phyloP scores from a whole-genome alignment of 2,113 vertebrate species.

The Phalacrocorax pelagicus region DNA sequence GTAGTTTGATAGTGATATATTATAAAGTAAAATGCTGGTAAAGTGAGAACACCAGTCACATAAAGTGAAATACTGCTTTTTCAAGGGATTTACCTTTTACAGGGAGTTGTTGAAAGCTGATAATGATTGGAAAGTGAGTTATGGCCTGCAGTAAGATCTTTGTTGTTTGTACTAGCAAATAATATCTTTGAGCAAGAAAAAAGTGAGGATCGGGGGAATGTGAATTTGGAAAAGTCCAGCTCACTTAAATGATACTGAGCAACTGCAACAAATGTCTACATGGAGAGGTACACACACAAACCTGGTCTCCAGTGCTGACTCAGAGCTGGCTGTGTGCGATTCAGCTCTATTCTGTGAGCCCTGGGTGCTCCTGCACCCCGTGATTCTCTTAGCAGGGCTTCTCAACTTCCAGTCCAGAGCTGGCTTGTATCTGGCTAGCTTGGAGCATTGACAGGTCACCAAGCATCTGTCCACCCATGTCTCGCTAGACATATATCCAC shows the following conservation, averaged over 20 bases:
- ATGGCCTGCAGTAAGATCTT: not conserved
- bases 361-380: not conserved
- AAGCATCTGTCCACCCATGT: not conserved
- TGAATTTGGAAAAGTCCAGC: not conserved
- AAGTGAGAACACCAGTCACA: not conserved
- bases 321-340: not conserved
- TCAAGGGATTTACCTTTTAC: not conserved
- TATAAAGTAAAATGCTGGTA: not conserved
- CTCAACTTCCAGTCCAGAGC: not conserved
- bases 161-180: not conserved
- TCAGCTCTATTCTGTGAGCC: not conserved
- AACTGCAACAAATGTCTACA: accelerated
- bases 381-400: not conserved
- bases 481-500: not conserved
- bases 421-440: not conserved
- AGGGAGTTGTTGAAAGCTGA: not conserved
- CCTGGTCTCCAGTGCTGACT: not conserved
- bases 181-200: not conserved
- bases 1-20: not conserved
- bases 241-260: not conserved
- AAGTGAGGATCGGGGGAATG: not conserved
- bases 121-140: not conserved
- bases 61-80: not conserved
- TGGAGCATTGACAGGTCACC: not conserved
- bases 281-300: not conserved